Evolutionary conservation across 2,888 invertebrate genomes (phyloP), one percentile per base, ranked within the genome.

Genomic region (Tinea pellionella): DNA sequence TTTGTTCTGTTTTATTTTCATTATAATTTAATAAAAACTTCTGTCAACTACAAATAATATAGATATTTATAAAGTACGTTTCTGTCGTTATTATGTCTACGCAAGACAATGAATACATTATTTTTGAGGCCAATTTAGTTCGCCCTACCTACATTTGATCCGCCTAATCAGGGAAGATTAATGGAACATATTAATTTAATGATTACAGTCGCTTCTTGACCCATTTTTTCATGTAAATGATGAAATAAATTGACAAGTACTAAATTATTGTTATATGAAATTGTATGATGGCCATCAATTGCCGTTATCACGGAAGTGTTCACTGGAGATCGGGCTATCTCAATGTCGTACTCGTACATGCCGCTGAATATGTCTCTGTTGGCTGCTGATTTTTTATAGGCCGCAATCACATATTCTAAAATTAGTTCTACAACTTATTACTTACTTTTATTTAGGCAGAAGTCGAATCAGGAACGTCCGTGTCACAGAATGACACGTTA

Each of bases 281-380:
- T 42, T 42, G 42, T 42, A 42, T 30, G 13, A 42, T 42, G 42
- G 9, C 13, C 1, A 13, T 47, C 9, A 47, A 15, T 47, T 16
- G 13, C 1, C 12, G 15, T 59, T 59, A 59, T 59, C 59, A 59
- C 59, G 59, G 59, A 59, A 59, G 7, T 42, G 59, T 74, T 67
- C 68, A 75, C 78, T 74, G 80, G 83, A 82, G 78, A 75, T 72
- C 67, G 72, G 75, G 77, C 78, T 80, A 82, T 82, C 80, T 76
- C 70, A 72, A 71, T 75, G 73, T 71, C 75, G 75, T 66, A n/a
- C n/a, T n/a, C n/a, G n/a, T n/a, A 58, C 15, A 16, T 51, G 42
- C 42, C 13, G 42, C 42, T n/a, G 3, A n/a, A 7, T 4, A 30
- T 30, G 30, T n/a, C n/a, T n/a, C n/a, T n/a, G n/a, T n/a, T n/a